A percentile compares a stretch with the other conserved stretches of the same genome.
phyloP scores from a whole-genome alignment of 2,113 vertebrate species.

The Pipa parva region DNA sequence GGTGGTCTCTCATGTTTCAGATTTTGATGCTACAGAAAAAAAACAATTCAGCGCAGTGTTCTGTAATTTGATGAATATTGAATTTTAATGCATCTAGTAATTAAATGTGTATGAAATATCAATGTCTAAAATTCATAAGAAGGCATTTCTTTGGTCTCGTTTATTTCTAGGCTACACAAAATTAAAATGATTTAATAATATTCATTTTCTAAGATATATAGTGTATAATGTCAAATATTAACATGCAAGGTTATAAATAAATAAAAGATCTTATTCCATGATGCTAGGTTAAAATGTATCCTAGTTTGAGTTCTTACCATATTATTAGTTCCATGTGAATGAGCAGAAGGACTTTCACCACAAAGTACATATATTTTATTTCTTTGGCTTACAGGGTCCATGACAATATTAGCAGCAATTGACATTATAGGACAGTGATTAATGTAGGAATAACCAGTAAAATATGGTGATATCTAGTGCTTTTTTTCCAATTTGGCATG shows the following conservation, averaged over 20 bases:
- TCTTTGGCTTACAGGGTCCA: slow-evolving; percentile 13
- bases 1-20: slow-evolving; percentile 43
- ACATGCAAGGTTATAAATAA: slow-evolving; percentile 39
- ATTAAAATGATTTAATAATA: slow-evolving; percentile 43
- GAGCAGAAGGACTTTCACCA: slow-evolving; percentile 15
- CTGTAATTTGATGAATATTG: slow-evolving; percentile 43
- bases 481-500: too few relatives aligned
- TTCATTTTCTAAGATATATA: slow-evolving; percentile 42
- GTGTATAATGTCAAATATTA: slow-evolving; percentile 41
- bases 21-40: slow-evolving; percentile 31
- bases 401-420: slow-evolving; percentile 6
- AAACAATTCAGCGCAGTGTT: slow-evolving; percentile 23
- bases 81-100: slow-evolving; percentile 41
- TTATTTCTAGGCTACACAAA: slow-evolving; percentile 36
- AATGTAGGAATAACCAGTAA: background rate
- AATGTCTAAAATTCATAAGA: slow-evolving; percentile 41
- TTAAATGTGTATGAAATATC: slow-evolving; percentile 42
- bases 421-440: slow-evolving; percentile 16
- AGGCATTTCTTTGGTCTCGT: slow-evolving; percentile 38
- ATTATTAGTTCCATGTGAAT: slow-evolving; percentile 40
- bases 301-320: slow-evolving; percentile 4
- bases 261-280: slow-evolving; percentile 27
- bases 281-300: slow-evolving; percentile 21
- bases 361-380: slow-evolving; percentile 15
- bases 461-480: background rate